Evolutionary conservation across 2,888 invertebrate genomes (phyloP), one percentile per base, ranked within the genome.

Genomic region (Sepiola atlantica): DNA sequence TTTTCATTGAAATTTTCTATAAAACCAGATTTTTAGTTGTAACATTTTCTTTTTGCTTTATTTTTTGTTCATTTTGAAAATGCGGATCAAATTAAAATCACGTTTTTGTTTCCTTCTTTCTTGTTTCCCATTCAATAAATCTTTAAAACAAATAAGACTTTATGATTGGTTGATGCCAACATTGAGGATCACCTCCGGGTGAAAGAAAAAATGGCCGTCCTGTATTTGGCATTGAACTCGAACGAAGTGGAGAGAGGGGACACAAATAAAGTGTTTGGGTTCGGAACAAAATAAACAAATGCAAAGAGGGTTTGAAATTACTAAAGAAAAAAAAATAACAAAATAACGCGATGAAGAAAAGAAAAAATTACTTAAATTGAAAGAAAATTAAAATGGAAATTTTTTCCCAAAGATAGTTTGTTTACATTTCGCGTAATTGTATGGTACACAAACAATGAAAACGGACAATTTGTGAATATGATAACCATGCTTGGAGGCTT

Each of bases 51-150:
- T n/a, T n/a, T n/a, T n/a, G n/a, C n/a, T n/a, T 77, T n/a, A n/a
- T 77, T 16, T 77, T 2, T n/a, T 45, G 8, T 4, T 45, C 2
- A 45, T 57, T 57, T 57, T 35, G 8, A 35, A 92, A 92, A 20
- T 92, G 92, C 35, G 20, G 16, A 55, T 35, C 92, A 92, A 92
- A 92, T 92, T 45, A 54, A 55, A 54, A 55, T 16, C 45, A 45
- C 45, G 45, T 45, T 45, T 45, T 45, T 45, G 45, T 45, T 45
- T 8, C 24, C 35, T 45, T 45, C 28, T 92, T 45, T 45, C n/a
- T 92, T 92, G 20, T 35, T 35, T 92, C 28, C n/a, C 92, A 54
- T 92, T 92, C 92, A 77, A 32, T 77, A 77, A 77, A 77, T 77
- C n/a, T 77, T 77, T n/a, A 77, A 77, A 77, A n/a, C 77, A 77